Base-by-base conservation (phyloP, 2,888 invertebrate genomes). In the Tenthredo mesomela region DNA sequence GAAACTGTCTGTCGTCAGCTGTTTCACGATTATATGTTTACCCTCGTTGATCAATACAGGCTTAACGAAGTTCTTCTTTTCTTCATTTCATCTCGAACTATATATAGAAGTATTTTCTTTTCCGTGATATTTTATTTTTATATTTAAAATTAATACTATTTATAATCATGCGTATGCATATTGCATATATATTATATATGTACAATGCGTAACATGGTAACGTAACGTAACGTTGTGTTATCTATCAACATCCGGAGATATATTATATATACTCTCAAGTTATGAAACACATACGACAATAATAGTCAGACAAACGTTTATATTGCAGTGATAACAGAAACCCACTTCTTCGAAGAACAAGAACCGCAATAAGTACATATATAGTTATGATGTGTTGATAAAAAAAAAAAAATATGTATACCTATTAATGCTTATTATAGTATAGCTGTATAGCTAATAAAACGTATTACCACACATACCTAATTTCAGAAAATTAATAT, bases 11-110 rank as follows among this genome's bases (percentile, higher is more conserved):
- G 18, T 54, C 54, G 54, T 54, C 54, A 54, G 54, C 54, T 54
- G 54, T 54, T 54, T 54, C 54, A n/a, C 54, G n/a, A 54, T 54
- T 54, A 54, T n/a, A 54, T 54, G n/a, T 54, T 54, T 54, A 54
- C n/a, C 54, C n/a, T 54, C 54, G 54, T n/a, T 7, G 7, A 6
- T 50, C 18, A 7, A 54, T 1, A 5, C 1, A 54, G n/a, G 1
- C 18, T n/a, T n/a, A n/a, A 54, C 47, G 47, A n/a, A n/a, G 6
- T 54, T 54, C n/a, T 54, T 54, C n/a, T 6, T n/a, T 6, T 54
- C n/a, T 54, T 54, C 6, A n/a, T 54, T 6, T 10, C 7, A 50
- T 50, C 50, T 6, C 18, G 1, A 6, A 47, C 15, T 47, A n/a
- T n/a, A n/a, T n/a, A n/a, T n/a, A 12, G 37, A 37, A 37, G 47